Base-by-base conservation (phyloP, 2,113 vertebrate genomes). In the Chionis minor region DNA sequence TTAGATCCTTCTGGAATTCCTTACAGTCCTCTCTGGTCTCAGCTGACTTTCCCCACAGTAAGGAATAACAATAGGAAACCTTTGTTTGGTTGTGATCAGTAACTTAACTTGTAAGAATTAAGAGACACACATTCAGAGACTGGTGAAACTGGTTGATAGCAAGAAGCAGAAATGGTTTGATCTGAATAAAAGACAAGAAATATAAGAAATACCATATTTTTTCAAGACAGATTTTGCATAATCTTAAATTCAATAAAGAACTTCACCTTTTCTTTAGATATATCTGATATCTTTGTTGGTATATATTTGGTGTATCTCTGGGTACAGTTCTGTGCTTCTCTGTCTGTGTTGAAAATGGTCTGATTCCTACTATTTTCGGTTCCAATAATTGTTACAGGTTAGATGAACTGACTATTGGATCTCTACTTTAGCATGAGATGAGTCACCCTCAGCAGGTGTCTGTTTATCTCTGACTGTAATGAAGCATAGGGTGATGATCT, bases 1-100 rank as follows among this genome's bases (percentile, higher is more conserved):
- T 95, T 97, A 95, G 94, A 45, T 69, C 91, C 91, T 95, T 96
- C 87, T 73, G 81, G 85, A 96, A 96, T 97, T 94, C 93, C 86
- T 86, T 54, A 81, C 89, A 94, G 38, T 79, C 94, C 54, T 97
- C 71, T 92, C 72, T 93, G 77, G 83, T 97, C 65, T 87, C 71
- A 85, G 77, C 52, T 94, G 88, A 44, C 6, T 74, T 88, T 35
- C 47, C 32, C 21, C 33, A 5, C 62, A 71, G 17, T 63, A 38
- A 45, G 54, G 38, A 78, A 24, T 22, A 81, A 26, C 42, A 77
- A 6, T 28, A 42, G n/a, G 38, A 94, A 95, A 67, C 18, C 16
- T 90, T 81, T 87, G 5, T 51, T 61, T 65, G 35, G 14, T 26
- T 82, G 33, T 1, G 1, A 6, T 77, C 45, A 77, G 28, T 89